These are phyloP conservation scores for Phodopus roborovskii DNA, from an alignment of 2,113 vertebrate genomes.

Conservation along the genomic window DNA sequence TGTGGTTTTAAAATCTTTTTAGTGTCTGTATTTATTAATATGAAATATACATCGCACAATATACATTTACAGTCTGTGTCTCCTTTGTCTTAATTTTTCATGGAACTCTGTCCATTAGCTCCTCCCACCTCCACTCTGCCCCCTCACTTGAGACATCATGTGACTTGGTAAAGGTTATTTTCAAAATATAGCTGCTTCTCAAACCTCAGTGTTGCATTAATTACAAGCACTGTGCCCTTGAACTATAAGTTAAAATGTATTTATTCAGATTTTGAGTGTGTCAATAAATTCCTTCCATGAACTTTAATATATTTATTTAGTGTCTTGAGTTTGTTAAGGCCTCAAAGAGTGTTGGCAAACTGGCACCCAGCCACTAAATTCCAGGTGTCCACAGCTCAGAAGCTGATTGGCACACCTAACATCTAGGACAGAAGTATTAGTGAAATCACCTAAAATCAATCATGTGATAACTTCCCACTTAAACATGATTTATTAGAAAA, in stretches of 20 bases:
- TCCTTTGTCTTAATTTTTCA: neutral
- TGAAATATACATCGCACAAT: neutral
- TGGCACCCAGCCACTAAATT: neutral
- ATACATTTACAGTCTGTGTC: neutral
- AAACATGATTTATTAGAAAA: slow-evolving; percentile 1
- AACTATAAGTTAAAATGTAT: neutral
- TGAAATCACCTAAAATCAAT: neutral
- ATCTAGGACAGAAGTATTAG: neutral
- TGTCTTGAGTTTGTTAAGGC: neutral
- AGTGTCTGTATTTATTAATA: neutral
- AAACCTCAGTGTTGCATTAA: neutral
- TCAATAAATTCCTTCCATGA: neutral
- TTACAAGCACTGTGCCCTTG: neutral
- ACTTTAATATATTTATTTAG: neutral
- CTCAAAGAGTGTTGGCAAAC: neutral
- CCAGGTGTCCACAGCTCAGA: neutral
- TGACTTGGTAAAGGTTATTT: neutral
- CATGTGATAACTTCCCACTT: neutral
- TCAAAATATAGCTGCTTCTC: neutral
- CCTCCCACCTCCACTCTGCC: neutral
- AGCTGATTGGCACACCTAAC: neutral
- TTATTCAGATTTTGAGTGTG: neutral
- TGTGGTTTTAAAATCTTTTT: neutral
- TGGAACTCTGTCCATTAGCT: neutral
- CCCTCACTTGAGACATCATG: neutral